Evolutionary conservation across 2,113 vertebrate species (phyloP), one percentile per base, ranked within the genome.

Genomic region (Cnemophilus loriae): DNA sequence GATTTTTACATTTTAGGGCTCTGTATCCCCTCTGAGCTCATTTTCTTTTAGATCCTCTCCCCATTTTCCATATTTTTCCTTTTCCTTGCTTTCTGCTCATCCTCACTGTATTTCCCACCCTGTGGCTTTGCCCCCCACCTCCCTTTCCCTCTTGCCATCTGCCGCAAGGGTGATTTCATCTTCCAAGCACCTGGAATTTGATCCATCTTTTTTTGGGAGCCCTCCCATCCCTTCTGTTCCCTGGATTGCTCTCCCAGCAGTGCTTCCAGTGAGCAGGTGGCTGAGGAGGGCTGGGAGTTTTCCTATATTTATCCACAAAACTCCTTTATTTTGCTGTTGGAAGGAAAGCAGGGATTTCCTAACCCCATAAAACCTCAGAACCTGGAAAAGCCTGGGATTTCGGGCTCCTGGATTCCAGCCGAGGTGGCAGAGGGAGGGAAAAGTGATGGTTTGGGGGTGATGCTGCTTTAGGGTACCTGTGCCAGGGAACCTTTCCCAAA

Each of bases 251-350:
- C 44, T 76, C 41, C 37, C 53, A 84, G 35, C 73, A 46, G 23
- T 0, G 0, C 20, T 57, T 41, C 63, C 42, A 37, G 3, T 2
- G 37, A 89, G 28, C 30, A 56, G 30, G 6, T 44, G 23, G 9
- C 33, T 61, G 56, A 55, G 33, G 20, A 81, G 6, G 4, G 7
- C 4, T 57, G 68, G 35, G 19, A 24, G 3, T 47, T 73, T 71
- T 44, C 16, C 3, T 11, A 0, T 7, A 6, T 65, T 84, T 77
- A 4, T 39, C 57, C 17, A 10, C 22, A 16, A 87, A 90, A 76
- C 14, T 68, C 17, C 22, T 64, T n/a, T 41, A 15, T 7, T 7
- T 9, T 33, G 17, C 5, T 37, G 20, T 7, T 53, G 59, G 57
- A 61, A 65, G 44, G 8, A 28, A 76, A 41, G 19, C 1, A 5